Evolutionary conservation across 2,797 vertebrate genomes (phyloP).

Genomic region (Pseudochaenichthys georgianus): DNA sequence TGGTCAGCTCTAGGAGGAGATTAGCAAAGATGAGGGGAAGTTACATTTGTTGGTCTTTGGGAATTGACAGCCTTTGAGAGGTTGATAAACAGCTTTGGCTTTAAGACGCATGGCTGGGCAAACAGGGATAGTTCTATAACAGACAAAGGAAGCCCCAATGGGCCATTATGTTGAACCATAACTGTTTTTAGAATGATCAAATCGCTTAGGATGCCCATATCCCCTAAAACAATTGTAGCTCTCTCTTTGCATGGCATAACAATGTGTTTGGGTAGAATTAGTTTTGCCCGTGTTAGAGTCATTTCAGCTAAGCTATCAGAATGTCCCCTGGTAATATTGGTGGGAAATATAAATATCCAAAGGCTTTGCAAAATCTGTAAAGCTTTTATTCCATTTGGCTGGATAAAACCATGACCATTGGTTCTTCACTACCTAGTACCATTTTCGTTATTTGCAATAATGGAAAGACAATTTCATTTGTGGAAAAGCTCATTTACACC

Average conservation of each 20-base stretch:
- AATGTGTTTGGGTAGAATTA: background rate
- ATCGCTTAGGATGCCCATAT: background rate
- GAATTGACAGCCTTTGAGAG: background rate
- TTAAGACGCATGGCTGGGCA: background rate
- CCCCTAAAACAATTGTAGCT: background rate
- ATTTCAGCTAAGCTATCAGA: background rate
- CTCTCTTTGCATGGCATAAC: background rate
- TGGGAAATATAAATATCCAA: slow-evolving; percentile 18
- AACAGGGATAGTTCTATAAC: slow-evolving; percentile 1
- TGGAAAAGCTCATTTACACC: background rate
- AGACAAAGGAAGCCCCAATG: background rate
- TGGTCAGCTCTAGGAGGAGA: slow-evolving; percentile 33
- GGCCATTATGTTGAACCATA: background rate
- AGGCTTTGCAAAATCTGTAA: slow-evolving; percentile 34
- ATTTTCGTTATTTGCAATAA: slow-evolving; percentile 14
- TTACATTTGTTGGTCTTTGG: slow-evolving; percentile 18
- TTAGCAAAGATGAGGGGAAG: slow-evolving; percentile 38
- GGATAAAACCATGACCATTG: slow-evolving; percentile 16
- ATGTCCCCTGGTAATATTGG: slow-evolving; percentile 41
- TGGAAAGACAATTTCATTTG: slow-evolving; percentile 12
- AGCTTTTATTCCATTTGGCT: slow-evolving; percentile 45
- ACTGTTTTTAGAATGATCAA: background rate
- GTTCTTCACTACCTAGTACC: slow-evolving; percentile 23
- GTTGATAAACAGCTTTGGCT: slow-evolving; percentile 2
- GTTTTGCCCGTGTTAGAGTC: slow-evolving; percentile 11